Percentiles rank a stretch among this genome's conserved stretches.
phyloP scores from a whole-genome alignment of 2,888 invertebrate genomes.

The Plemyria rubiginata region DNA sequence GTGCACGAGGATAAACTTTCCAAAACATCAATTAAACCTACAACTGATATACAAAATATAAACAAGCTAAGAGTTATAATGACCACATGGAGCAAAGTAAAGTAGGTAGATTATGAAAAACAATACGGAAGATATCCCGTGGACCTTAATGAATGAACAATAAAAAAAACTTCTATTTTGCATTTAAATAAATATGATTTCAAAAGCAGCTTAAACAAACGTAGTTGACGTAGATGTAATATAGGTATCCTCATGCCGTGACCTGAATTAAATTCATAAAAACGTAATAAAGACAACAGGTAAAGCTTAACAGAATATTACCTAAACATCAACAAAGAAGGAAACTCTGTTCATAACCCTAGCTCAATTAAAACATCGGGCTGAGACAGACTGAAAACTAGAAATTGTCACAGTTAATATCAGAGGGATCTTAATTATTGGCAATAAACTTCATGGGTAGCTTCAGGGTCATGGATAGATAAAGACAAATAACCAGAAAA shows the following conservation, averaged over 20 bases:
- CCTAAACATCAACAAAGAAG: neutral
- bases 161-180: no score
- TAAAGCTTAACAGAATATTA: neutral
- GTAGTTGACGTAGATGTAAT: no score
- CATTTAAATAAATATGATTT: neutral
- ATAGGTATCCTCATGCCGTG: no score
- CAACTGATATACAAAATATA: neutral
- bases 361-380: neutral
- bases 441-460: neutral
- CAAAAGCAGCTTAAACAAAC: no score
- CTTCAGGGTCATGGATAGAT: neutral
- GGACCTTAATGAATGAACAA: constrained; percentile 5
- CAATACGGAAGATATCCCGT: constrained; percentile 17
- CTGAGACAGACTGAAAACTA: neutral
- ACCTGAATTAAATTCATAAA: neutral
- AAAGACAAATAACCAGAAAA: constrained; percentile 3
- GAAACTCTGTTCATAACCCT: neutral
- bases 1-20: neutral
- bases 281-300: neutral
- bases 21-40: neutral
- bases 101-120: neutral
- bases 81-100: neutral
- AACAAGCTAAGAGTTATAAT: neutral
- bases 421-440: no score
- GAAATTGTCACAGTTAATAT: no score